Evolutionary conservation across 2,888 invertebrate genomes (phyloP).

Genomic region (Vanessa cardui): DNA sequence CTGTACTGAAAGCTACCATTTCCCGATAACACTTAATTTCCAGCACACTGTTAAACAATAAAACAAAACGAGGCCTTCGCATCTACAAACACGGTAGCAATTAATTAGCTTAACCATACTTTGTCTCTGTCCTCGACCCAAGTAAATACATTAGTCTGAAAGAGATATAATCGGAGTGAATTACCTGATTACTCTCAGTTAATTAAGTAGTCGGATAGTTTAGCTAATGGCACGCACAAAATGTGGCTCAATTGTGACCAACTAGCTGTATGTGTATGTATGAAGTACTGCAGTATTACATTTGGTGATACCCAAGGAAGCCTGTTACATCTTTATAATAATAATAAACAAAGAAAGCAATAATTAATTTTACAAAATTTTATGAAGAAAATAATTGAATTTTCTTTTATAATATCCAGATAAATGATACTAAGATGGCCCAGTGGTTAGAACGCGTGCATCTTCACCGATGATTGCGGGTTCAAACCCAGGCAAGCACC

Average conservation of each 20-base stretch:
- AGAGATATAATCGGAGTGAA: conserved; percentile 3
- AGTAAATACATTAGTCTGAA: conserved; percentile 2
- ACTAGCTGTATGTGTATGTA: neutral
- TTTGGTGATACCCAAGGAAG: too few species aligned
- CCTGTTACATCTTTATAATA: too few species aligned
- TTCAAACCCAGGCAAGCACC: too few species aligned
- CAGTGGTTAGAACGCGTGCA: too few species aligned
- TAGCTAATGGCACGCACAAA: conserved; percentile 15
- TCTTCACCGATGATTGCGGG: too few species aligned
- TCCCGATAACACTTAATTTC: neutral
- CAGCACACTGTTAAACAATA: neutral
- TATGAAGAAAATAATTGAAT: too few species aligned
- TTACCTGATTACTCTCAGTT: conserved; percentile 3
- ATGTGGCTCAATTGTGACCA: neutral
- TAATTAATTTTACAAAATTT: too few species aligned
- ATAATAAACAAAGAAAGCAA: too few species aligned
- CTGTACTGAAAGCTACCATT: neutral
- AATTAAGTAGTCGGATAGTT: conserved; percentile 14
- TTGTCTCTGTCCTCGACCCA: neutral
- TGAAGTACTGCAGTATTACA: too few species aligned
- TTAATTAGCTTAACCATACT: conserved; percentile 8
- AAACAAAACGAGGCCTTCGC: neutral
- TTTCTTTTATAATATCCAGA: too few species aligned
- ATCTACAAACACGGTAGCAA: neutral
- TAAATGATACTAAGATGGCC: too few species aligned